These are phyloP conservation scores for Sphinx pinastri DNA, from an alignment of 2,888 invertebrate species.

Conservation along the genomic window DNA sequence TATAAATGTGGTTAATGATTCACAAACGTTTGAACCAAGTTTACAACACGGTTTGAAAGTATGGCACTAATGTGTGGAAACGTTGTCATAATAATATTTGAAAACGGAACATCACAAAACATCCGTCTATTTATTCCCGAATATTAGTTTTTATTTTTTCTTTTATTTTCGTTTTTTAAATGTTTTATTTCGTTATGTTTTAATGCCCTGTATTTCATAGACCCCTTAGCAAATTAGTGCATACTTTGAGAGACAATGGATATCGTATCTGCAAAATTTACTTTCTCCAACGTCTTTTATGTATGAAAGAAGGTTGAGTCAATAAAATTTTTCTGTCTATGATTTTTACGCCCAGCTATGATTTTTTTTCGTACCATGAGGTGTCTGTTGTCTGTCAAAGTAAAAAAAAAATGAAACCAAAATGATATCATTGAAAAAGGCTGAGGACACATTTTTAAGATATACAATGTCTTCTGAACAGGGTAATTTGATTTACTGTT, in stretches of 20 bases:
- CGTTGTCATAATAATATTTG: background rate
- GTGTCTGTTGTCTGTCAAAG: slow-evolving; percentile 57
- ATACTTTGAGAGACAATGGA: slow-evolving; percentile 60
- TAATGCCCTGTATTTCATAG: slow-evolving; percentile 77
- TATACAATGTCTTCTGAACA: slow-evolving; percentile 83
- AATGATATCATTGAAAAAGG: slow-evolving; percentile 81
- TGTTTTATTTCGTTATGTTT: slow-evolving; percentile 44
- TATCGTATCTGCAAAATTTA: background rate
- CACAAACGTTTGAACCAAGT: background rate
- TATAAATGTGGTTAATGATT: background rate
- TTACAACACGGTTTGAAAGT: background rate
- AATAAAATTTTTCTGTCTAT: slow-evolving; percentile 2
- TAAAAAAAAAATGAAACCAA: slow-evolving; percentile 60
- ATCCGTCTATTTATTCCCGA: slow-evolving; percentile 60
- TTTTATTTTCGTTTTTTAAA: slow-evolving; percentile 40
- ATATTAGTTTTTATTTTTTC: slow-evolving; percentile 41
- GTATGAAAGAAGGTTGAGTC: slow-evolving; percentile 1
- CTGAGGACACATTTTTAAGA: slow-evolving; percentile 82
- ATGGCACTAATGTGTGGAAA: background rate
- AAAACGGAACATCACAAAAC: slow-evolving; percentile 41
- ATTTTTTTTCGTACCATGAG: slow-evolving; percentile 24
- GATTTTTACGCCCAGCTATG: slow-evolving; percentile 1
- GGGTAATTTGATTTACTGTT: slow-evolving; percentile 82
- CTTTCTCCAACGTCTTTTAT: too few species aligned
- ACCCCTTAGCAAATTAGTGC: slow-evolving; percentile 79